Conservation (phyloP, 1,140 invertebrate species). For the Nymphalis io region DNA sequence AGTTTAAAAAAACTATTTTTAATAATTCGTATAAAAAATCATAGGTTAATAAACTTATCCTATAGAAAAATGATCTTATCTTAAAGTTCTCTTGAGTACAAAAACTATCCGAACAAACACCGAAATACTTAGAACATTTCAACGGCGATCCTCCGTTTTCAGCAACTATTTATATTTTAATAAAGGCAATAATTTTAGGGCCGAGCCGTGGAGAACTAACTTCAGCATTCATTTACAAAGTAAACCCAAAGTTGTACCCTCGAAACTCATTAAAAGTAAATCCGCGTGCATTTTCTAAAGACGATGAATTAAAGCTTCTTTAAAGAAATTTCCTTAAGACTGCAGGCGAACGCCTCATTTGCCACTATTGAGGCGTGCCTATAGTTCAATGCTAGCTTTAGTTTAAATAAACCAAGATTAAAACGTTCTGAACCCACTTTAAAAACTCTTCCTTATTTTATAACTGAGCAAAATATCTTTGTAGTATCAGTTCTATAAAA, state of each 20-base stretch:
- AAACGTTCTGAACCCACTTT: slow-evolving; percentile 50
- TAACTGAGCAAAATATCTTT: slow-evolving; percentile 17
- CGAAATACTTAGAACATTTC: neutral
- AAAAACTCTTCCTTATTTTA: slow-evolving; percentile 33
- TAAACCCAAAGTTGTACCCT: slow-evolving; percentile 74
- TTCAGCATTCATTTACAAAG: slow-evolving; percentile 71
- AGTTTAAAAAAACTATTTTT: too few species aligned
- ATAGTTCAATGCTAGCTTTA: slow-evolving; percentile 59
- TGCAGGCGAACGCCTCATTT: slow-evolving; percentile 73
- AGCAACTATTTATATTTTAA: slow-evolving; percentile 23
- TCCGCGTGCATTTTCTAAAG: slow-evolving; percentile 76
- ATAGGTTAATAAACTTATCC: too few species aligned
- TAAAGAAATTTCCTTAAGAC: slow-evolving; percentile 77
- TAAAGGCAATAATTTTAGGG: slow-evolving; percentile 41
- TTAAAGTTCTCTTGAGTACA: neutral
- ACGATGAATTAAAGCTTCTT: slow-evolving; percentile 75
- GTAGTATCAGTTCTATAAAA: slow-evolving; percentile 22
- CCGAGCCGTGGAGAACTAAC: slow-evolving; percentile 47
- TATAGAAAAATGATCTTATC: neutral
- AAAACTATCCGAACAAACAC: neutral
- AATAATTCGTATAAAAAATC: too few species aligned
- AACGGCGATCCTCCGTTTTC: neutral
- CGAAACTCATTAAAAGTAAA: slow-evolving; percentile 79
- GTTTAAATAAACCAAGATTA: slow-evolving; percentile 38
- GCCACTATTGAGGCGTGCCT: slow-evolving; percentile 69